Evolutionary conservation across 2,113 vertebrate species (phyloP).

Genomic region (Herpetotheres cachinnans): DNA sequence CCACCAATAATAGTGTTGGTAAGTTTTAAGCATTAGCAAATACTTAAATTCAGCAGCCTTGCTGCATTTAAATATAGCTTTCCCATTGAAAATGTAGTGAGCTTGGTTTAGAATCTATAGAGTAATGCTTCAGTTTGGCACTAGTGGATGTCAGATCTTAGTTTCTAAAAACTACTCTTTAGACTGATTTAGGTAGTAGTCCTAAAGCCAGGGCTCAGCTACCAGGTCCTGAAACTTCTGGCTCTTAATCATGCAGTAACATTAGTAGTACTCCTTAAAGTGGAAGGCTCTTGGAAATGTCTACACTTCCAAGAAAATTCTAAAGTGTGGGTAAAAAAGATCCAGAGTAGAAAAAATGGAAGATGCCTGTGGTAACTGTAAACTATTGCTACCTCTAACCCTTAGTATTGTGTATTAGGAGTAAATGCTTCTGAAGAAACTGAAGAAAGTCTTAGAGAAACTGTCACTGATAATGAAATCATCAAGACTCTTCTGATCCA

Average conservation of each 20-base stretch:
- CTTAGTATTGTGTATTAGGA: not conserved
- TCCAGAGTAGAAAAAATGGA: not conserved
- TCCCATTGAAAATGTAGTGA: not conserved
- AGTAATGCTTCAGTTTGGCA: not conserved
- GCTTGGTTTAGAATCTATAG: not conserved
- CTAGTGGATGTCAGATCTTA: not conserved
- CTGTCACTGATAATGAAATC: conserved; percentile 34
- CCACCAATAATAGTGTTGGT: not conserved
- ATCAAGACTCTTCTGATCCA: conserved; percentile 63
- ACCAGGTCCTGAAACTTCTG: not conserved
- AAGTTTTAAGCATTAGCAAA: not conserved
- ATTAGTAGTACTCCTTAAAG: not conserved
- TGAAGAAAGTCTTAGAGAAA: not conserved
- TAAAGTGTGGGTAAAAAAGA: not conserved
- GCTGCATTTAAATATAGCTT: not conserved
- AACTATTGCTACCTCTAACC: not conserved
- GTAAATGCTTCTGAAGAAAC: not conserved
- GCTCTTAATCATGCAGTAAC: not conserved
- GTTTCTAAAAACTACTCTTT: not conserved
- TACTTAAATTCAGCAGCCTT: not conserved
- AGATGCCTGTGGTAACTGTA: not conserved
- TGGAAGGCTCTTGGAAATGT: not conserved
- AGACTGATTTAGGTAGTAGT: not conserved
- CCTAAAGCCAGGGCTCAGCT: not conserved
- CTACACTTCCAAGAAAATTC: not conserved